phyloP scores from a whole-genome alignment of 2,797 vertebrate species.

The Bradypodion pumilum region DNA sequence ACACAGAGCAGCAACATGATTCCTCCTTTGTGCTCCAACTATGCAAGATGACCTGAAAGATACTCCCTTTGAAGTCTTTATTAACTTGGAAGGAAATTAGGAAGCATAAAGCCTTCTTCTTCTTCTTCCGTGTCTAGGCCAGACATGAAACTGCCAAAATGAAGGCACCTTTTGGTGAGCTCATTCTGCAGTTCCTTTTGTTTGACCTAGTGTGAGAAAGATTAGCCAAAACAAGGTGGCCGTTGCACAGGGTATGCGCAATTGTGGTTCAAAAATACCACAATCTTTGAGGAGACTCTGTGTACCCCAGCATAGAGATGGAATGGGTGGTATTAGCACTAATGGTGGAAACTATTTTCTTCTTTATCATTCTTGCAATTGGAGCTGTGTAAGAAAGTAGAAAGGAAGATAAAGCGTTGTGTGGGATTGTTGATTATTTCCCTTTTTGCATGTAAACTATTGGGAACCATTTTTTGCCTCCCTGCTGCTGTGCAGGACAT shows the following conservation, averaged over 20 bases:
- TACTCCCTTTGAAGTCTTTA: neutral
- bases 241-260: too few relatives aligned
- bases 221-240: too few relatives aligned
- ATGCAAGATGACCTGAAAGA: fast-evolving
- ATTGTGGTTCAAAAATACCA: too few relatives aligned
- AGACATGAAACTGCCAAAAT: too few relatives aligned
- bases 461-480: slow-evolving; percentile 62
- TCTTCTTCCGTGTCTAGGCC: too few relatives aligned
- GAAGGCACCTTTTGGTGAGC: too few relatives aligned
- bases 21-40: neutral
- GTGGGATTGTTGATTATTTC: slow-evolving; percentile 73
- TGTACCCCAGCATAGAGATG: too few relatives aligned
- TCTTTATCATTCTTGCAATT: neutral
- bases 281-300: too few relatives aligned
- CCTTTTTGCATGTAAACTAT: slow-evolving; percentile 69
- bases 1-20: fast-evolving
- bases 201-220: too few relatives aligned
- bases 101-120: too few relatives aligned
- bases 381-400: slow-evolving; percentile 49
- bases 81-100: neutral
- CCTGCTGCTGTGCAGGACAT: slow-evolving; percentile 57
- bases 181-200: too few relatives aligned
- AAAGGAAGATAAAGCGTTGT: slow-evolving; percentile 70
- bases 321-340: neutral
- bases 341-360: slow-evolving; percentile 15